A percentile compares a stretch with the other conserved stretches of the same genome.
phyloP scores from a whole-genome alignment of 1,140 invertebrate species.

The Pogonomyrmex barbatus region DNA sequence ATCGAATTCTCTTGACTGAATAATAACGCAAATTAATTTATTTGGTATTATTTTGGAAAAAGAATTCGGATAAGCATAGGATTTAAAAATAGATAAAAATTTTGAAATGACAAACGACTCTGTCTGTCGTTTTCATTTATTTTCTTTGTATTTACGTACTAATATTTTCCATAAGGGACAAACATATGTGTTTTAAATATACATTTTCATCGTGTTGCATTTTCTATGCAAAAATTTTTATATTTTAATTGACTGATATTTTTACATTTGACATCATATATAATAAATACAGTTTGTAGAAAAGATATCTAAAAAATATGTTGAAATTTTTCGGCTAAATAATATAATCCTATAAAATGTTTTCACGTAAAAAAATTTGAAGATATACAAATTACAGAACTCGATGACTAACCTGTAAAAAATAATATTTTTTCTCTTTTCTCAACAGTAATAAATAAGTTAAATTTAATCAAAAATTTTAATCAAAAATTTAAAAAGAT shows the following conservation, averaged over 20 bases:
- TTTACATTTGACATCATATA: not conserved
- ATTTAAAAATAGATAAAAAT: slow-evolving; percentile 15
- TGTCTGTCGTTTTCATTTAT: not conserved
- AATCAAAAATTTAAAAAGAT: not conserved
- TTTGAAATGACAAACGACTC: not conserved
- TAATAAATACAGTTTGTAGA: not conserved
- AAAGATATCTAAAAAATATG: not conserved
- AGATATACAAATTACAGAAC: not conserved
- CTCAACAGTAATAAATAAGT: not conserved
- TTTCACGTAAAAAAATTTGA: not conserved
- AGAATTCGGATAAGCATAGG: not conserved
- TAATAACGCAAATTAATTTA: not conserved
- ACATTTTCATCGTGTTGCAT: not conserved
- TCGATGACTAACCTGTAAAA: not conserved
- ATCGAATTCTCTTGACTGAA: not conserved
- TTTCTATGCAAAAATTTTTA: slow-evolving; percentile 8
- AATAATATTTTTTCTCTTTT: not conserved
- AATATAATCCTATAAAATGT: not conserved
- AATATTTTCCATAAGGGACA: not conserved
- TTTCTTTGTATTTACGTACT: not conserved
- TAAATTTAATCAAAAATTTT: not conserved
- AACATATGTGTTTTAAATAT: not conserved
- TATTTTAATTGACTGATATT: slow-evolving; percentile 10
- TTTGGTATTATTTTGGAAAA: not conserved
- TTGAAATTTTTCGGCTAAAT: not conserved